Evolutionary conservation across 2,797 vertebrate species (phyloP), one percentile per base, ranked within the genome.

Genomic region (Pelobates cultripes): DNA sequence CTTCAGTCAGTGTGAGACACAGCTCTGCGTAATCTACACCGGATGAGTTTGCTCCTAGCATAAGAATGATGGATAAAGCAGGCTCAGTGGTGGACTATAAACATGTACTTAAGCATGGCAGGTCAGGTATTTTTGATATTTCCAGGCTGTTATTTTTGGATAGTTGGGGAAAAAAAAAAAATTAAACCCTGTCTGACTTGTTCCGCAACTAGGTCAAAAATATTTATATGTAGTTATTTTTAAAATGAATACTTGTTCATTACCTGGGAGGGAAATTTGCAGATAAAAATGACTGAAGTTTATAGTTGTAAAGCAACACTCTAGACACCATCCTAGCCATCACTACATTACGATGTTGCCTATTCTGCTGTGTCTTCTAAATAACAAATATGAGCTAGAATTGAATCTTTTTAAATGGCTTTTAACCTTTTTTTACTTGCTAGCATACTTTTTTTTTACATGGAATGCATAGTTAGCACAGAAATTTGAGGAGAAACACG

Each of bases 1-100:
- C 80, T 82, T 77, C 77, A 70, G 77, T 69, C 71, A 66, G 55
- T 40, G 15, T 3, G 55, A 83, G 63, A 78, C 81, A 70, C n/a
- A 44, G 45, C 67, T 17, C 44, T 80, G 57, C 68, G 75, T 61
- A 72, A 76, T 79, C 47, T 70, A 76, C 66, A 66, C 40, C 43
- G 67, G 47, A 60, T 14, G 40, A 70, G 57, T 75, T 79, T 71
- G n/a, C 81, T 68, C 64, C 15, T 67, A 1, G 69, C 63, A 43
- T 47, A 66, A 28, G 55, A 78, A 76, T 57, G 68, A 47, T 51
- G 53, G 57, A 79, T 69, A 75, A 64, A 44, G 15, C 41, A 55
- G 9, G 3, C 77, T 75, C 57, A 43, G 82, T 66, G 13, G 55
- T 17, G 7, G 53, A 76, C 43, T 41, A 45, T 75, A 76, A 76